Percentiles rank a stretch among this genome's conserved stretches.
Conservation (phyloP, 2,888 invertebrate species). For the Sinodicranocentrus sp. region DNA sequence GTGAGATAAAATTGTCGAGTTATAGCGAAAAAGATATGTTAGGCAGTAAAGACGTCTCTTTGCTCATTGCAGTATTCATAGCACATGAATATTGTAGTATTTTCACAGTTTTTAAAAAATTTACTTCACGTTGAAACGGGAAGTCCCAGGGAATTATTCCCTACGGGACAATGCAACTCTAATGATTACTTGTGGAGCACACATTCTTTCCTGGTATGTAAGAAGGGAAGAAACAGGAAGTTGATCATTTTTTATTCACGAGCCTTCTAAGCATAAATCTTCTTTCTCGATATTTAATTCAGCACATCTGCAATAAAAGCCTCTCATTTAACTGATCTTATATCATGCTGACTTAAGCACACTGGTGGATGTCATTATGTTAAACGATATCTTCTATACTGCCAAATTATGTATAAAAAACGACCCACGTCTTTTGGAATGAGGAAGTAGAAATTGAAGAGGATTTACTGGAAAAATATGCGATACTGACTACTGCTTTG, state of each 20-base stretch:
- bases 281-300: constrained; percentile 51
- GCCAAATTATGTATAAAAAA: neutral
- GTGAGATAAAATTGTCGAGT: too few species aligned
- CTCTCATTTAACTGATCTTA: neutral
- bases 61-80: constrained; percentile 2
- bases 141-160: constrained; percentile 34
- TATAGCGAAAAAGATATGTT: too few species aligned
- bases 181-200: constrained; percentile 22
- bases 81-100: too few species aligned
- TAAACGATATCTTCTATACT: too few species aligned
- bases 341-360: too few species aligned
- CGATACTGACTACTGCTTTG: neutral
- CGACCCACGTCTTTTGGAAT: constrained; percentile 38
- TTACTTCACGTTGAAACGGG: too few species aligned
- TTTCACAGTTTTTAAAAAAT: too few species aligned
- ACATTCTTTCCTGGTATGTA: too few species aligned
- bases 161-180: constrained; percentile 24
- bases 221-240: constrained; percentile 40
- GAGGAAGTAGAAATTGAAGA: constrained; percentile 45
- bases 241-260: constrained; percentile 20
- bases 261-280: constrained; percentile 36
- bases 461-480: constrained; percentile 42
- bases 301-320: constrained; percentile 39
- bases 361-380: too few species aligned
- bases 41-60: too few species aligned